These are phyloP conservation scores for Stegastes partitus DNA, from an alignment of 2,113 vertebrate species.

Conservation along the genomic window DNA sequence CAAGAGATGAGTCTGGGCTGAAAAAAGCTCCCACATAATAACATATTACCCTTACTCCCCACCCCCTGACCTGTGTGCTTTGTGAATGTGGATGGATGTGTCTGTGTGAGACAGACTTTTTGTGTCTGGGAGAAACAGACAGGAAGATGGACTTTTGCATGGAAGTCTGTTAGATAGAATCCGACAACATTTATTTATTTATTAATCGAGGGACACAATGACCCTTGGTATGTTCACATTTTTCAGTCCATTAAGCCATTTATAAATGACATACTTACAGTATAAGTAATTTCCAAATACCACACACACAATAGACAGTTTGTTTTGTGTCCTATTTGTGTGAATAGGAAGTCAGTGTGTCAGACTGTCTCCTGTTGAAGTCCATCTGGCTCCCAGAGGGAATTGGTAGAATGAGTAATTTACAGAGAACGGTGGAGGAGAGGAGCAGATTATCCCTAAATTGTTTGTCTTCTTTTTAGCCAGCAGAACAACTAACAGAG, in stretches of 20 bases:
- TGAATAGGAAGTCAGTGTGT: slow-evolving; percentile 41
- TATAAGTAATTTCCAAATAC: slow-evolving; percentile 22
- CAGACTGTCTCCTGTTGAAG: slow-evolving; percentile 41
- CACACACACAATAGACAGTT: slow-evolving; percentile 35
- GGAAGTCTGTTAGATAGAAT: background rate
- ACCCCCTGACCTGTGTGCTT: slow-evolving; percentile 62
- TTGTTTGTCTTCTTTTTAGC: slow-evolving; percentile 72
- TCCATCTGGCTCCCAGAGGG: slow-evolving; percentile 37
- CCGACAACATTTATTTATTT: background rate
- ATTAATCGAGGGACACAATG: background rate
- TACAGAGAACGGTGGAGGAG: slow-evolving; percentile 56
- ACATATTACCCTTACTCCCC: slow-evolving; percentile 55
- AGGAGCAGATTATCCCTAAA: slow-evolving; percentile 65
- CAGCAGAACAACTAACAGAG: slow-evolving; percentile 70
- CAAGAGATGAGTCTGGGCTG: slow-evolving; percentile 60
- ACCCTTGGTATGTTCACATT: background rate
- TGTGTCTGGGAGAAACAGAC: slow-evolving; percentile 27
- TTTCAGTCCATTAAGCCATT: slow-evolving; percentile 22
- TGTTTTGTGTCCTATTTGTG: slow-evolving; percentile 29
- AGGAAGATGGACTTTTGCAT: background rate
- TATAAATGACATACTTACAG: slow-evolving; percentile 35
- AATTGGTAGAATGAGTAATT: slow-evolving; percentile 67
- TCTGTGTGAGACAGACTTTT: slow-evolving; percentile 25
- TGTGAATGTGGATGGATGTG: slow-evolving; percentile 36
- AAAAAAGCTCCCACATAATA: slow-evolving; percentile 64